These are phyloP conservation scores for Pinctada fucata DNA, from an alignment of 2,888 invertebrate genomes.

Conservation along the genomic window DNA sequence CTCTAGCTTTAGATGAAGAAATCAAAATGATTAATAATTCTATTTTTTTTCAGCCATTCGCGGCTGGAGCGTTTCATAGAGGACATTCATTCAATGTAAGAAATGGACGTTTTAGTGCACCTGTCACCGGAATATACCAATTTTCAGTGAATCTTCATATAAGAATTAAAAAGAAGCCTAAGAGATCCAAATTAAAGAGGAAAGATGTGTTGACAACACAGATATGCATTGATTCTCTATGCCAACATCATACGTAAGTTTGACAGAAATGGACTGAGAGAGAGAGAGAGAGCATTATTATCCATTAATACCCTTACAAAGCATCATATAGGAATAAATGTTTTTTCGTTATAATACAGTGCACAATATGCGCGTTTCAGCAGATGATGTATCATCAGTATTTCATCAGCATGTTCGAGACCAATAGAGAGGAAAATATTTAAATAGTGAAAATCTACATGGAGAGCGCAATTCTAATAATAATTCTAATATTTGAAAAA, in stretches of 20 bases:
- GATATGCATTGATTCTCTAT: conserved; percentile 70
- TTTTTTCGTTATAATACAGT: too few relatives aligned
- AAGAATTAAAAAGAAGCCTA: conserved; percentile 51
- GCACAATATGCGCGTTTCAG: too few relatives aligned
- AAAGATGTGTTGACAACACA: conserved; percentile 62
- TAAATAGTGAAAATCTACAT: too few relatives aligned
- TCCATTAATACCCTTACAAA: too few relatives aligned
- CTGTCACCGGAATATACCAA: conserved; percentile 69
- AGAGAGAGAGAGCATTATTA: background rate
- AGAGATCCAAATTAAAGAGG: conserved; percentile 49
- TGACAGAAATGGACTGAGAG: background rate
- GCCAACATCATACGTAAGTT: conserved; percentile 71
- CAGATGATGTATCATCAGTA: too few relatives aligned
- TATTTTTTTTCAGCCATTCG: conserved; percentile 68
- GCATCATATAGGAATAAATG: too few relatives aligned
- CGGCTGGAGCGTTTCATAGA: conserved; percentile 67
- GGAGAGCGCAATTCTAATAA: too few relatives aligned
- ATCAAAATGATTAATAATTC: too few relatives aligned
- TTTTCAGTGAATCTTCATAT: conserved; percentile 71
- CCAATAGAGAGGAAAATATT: too few relatives aligned
- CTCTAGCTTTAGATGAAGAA: too few relatives aligned
- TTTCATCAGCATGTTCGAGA: too few relatives aligned
- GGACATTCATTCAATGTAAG: conserved; percentile 63
- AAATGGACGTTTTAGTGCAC: conserved; percentile 69
- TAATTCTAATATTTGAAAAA: too few relatives aligned